A percentile compares a stretch with the other conserved stretches of the same genome.
Evolutionary conservation across 2,888 invertebrate species (phyloP).

Genomic region (Chalcosyrphus nemorum): DNA sequence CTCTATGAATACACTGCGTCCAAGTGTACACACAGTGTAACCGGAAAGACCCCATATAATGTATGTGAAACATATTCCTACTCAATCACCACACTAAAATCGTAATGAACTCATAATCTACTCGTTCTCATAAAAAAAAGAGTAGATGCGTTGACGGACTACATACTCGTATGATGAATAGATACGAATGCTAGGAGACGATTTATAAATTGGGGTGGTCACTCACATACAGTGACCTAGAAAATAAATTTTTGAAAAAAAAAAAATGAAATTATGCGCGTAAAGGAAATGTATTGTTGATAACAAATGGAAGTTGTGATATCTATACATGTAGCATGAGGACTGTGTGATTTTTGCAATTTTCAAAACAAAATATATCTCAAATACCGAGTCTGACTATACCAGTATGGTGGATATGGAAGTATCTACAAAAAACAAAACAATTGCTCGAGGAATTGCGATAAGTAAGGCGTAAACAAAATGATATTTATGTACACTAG

Average conservation of each 20-base stretch:
- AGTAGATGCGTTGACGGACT: conserved; percentile 10
- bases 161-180: too few relatives aligned
- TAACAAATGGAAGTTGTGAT: neutral
- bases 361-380: neutral
- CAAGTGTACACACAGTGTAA: conserved; percentile 21
- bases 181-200: neutral
- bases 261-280: neutral
- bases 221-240: conserved; percentile 23
- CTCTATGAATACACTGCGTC: conserved; percentile 9
- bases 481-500: neutral
- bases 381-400: neutral
- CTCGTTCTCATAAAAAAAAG: conserved; percentile 27
- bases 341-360: neutral
- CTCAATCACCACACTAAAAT: conserved; percentile 38
- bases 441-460: neutral
- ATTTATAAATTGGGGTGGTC: conserved; percentile 32
- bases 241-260: conserved; percentile 8
- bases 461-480: neutral
- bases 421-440: neutral
- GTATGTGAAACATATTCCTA: conserved; percentile 25
- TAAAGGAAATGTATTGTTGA: conserved; percentile 1
- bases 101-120: conserved; percentile 52
- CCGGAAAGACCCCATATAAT: conserved; percentile 59
- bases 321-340: neutral
- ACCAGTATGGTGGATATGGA: neutral